Evolutionary conservation across 2,888 invertebrate genomes (phyloP).

Genomic region (Nemotelus pantherinus): DNA sequence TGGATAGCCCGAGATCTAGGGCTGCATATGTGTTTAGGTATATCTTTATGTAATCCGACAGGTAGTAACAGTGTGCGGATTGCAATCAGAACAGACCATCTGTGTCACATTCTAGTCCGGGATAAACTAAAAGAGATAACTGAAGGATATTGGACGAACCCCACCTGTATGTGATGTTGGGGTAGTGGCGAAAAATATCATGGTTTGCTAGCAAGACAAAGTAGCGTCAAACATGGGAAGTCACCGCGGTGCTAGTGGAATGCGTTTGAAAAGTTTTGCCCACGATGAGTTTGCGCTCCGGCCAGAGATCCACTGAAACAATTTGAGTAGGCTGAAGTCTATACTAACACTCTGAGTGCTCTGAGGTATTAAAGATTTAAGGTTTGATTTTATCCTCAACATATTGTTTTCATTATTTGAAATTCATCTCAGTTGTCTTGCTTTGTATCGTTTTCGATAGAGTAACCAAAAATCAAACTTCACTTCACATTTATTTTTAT

Average conservation of each 20-base stretch:
- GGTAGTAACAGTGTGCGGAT: slow-evolving; percentile 48
- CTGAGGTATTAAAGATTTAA: neutral
- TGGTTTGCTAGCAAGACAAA: slow-evolving; percentile 1
- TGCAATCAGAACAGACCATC: slow-evolving; percentile 53
- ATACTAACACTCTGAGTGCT: neutral
- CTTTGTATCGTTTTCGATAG: too few species aligned
- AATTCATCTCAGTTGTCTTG: too few species aligned
- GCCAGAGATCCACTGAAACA: neutral
- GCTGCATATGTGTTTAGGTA: slow-evolving; percentile 1
- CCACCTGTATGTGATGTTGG: slow-evolving; percentile 53
- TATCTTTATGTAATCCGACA: slow-evolving; percentile 47
- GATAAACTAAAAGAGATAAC: slow-evolving; percentile 55
- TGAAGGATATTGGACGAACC: slow-evolving; percentile 56
- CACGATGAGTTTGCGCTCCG: slow-evolving; percentile 42
- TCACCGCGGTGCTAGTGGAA: slow-evolving; percentile 6
- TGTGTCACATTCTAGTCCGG: slow-evolving; percentile 56
- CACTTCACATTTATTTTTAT: too few species aligned
- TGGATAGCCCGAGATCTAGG: slow-evolving; percentile 19
- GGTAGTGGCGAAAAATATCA: slow-evolving; percentile 45
- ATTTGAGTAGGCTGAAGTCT: neutral
- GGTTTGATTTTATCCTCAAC: too few species aligned
- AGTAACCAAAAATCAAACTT: too few species aligned
- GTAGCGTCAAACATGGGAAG: neutral
- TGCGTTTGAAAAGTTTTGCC: slow-evolving; percentile 29
- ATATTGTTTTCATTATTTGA: too few species aligned